Percentiles rank a stretch among this genome's conserved stretches.
These are phyloP conservation scores for Machaerirhynchus nigripectus DNA, from an alignment of 2,113 vertebrate species.

Conservation along the genomic window DNA sequence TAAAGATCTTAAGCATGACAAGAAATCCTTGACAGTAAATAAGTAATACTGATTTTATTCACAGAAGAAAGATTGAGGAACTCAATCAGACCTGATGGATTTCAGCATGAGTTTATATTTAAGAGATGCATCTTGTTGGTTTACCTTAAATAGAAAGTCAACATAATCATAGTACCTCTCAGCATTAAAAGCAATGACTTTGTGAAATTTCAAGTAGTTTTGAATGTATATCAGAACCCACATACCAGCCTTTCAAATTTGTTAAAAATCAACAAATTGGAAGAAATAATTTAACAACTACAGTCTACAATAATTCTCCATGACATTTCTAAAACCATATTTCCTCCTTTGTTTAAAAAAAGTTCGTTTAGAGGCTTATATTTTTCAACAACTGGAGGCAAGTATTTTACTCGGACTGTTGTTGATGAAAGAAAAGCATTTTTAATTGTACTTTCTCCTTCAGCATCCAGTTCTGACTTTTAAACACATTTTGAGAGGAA, in stretches of 20 bases:
- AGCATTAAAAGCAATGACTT: not conserved
- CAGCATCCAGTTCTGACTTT: not conserved
- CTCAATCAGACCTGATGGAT: not conserved
- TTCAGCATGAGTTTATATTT: not conserved
- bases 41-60: not conserved
- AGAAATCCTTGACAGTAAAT: not conserved
- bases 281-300: not conserved
- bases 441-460: not conserved
- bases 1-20: not conserved
- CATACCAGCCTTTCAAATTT: not conserved
- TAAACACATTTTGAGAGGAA: not conserved
- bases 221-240: not conserved
- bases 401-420: not conserved
- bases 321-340: not conserved
- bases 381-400: not conserved
- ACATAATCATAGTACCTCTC: not conserved
- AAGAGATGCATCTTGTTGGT: not conserved
- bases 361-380: not conserved
- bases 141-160: not conserved
- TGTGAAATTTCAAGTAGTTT: not conserved
- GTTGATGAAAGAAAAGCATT: not conserved
- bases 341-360: not conserved
- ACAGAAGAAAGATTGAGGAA: not conserved
- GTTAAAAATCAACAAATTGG: not conserved
- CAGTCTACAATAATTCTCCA: not conserved